Base-by-base conservation (phyloP, 23 tunicate species). In the Ciona savignyi region DNA sequence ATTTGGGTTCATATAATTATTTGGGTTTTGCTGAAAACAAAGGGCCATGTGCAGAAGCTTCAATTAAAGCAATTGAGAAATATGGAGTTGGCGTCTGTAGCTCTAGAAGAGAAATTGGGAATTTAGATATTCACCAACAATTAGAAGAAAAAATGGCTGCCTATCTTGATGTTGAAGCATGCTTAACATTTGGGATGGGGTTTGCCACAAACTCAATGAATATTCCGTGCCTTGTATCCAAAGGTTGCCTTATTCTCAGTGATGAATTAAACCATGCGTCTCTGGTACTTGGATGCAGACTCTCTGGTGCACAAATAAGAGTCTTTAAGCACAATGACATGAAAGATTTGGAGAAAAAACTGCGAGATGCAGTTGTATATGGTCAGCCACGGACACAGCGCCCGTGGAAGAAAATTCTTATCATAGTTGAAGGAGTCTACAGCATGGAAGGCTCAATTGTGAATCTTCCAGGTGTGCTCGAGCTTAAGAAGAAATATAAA, bases 121-220 rank as follows among this genome's bases (percentile, higher is more conserved):
- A 78, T 49, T 60, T 83, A 67, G 90, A 94, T 25, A 88, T 88
- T 30, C 99, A 95, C 68, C 75, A 70, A 32, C 34, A 89, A 84
- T 67, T 95, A 63, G 99, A 95, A 79, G 70, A 80, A 60, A 66
- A 77, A 21, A 81, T 85, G 80, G 89, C 96, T 1, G 79, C 80
- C 25, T 95, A 80, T 74, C 56, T 95, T 1, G 99, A 82, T 32
- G 96, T 88, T 27, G 99, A 95, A 35, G 87, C 93, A 22, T 77
- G 89, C 71, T 73, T 95, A 19, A 74, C 88, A 1, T 95, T 95
- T 77, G 99, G 99, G 56, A 95, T 95, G 99, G 99, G 99, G 4
- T 95, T 80, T 75, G 99, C 99, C 30, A 95, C 99, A 3, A 95
- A 95, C 63, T 83, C 99, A 6, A 95, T 89, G 99, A 95, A 95